phyloP scores from a whole-genome alignment of 2,113 vertebrate genomes.

The Elanoides forficatus region DNA sequence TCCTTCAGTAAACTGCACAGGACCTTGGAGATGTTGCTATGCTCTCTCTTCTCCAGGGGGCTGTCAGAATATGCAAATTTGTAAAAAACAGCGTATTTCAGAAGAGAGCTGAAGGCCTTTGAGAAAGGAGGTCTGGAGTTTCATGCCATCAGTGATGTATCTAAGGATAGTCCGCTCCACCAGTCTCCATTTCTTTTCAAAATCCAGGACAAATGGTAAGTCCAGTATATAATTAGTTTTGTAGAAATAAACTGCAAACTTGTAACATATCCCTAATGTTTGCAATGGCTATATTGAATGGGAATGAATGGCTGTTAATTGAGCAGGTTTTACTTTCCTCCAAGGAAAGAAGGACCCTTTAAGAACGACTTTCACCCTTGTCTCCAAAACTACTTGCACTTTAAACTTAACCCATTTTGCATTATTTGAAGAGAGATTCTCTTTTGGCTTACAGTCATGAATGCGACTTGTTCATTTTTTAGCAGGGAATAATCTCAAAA shows the following conservation, averaged over 20 bases:
- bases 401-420: constrained; percentile 29
- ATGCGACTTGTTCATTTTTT: constrained; percentile 51
- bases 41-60: neutral
- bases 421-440: constrained; percentile 51
- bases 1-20: neutral
- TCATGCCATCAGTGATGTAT: neutral
- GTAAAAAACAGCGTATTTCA: neutral
- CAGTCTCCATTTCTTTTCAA: neutral
- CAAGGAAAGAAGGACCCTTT: neutral
- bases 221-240: neutral
- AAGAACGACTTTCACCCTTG: constrained; percentile 1
- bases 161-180: neutral
- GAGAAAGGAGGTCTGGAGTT: neutral
- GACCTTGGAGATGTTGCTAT: neutral
- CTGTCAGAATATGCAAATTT: neutral
- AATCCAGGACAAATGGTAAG: neutral
- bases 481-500: constrained; percentile 60
- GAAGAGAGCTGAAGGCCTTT: neutral
- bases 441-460: constrained; percentile 30
- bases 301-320: neutral
- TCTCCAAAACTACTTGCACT: neutral
- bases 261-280: neutral
- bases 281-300: neutral
- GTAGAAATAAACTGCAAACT: neutral
- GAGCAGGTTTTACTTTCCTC: constrained; percentile 15